Evolutionary conservation across 1,140 invertebrate species (phyloP).

Genomic region (Drosophila leontia): DNA sequence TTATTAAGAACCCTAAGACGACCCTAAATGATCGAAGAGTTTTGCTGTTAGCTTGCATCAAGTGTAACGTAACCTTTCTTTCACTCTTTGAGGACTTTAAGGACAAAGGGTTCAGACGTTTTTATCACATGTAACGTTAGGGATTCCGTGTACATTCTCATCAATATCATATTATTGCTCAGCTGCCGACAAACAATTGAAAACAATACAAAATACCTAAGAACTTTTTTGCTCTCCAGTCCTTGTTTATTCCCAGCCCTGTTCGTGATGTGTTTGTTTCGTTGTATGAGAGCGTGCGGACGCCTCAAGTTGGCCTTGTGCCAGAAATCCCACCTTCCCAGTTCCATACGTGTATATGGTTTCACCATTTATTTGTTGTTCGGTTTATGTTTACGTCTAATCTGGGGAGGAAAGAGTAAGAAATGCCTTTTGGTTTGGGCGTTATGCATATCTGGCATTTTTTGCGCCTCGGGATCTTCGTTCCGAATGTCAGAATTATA

Average conservation of each 20-base stretch:
- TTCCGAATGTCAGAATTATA: constrained; percentile 59
- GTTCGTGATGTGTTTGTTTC: constrained; percentile 64
- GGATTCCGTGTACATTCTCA: constrained; percentile 59
- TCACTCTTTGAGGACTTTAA: no score
- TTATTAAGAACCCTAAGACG: background rate
- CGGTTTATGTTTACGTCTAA: constrained; percentile 65
- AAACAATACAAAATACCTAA: constrained; percentile 81
- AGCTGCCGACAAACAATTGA: constrained; percentile 80
- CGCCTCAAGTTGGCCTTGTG: constrained; percentile 71
- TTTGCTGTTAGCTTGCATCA: background rate
- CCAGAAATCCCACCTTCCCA: constrained; percentile 65
- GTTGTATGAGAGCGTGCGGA: constrained; percentile 26
- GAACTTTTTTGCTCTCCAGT: constrained; percentile 61
- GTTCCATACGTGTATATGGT: constrained; percentile 53
- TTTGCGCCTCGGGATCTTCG: constrained; percentile 39
- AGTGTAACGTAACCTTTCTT: background rate
- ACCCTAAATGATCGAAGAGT: background rate
- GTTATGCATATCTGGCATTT: constrained; percentile 73
- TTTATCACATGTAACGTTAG: constrained; percentile 2
- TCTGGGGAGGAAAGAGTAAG: constrained; percentile 11
- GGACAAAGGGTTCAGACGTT: constrained; percentile 8
- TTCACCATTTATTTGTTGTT: constrained; percentile 55
- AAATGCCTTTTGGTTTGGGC: constrained; percentile 61
- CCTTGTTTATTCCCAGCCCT: constrained; percentile 24
- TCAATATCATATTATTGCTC: constrained; percentile 81